Percentiles rank a stretch among this genome's conserved stretches.
Conservation (phyloP, 2,113 vertebrate genomes). For the Antennarius striatus region DNA sequence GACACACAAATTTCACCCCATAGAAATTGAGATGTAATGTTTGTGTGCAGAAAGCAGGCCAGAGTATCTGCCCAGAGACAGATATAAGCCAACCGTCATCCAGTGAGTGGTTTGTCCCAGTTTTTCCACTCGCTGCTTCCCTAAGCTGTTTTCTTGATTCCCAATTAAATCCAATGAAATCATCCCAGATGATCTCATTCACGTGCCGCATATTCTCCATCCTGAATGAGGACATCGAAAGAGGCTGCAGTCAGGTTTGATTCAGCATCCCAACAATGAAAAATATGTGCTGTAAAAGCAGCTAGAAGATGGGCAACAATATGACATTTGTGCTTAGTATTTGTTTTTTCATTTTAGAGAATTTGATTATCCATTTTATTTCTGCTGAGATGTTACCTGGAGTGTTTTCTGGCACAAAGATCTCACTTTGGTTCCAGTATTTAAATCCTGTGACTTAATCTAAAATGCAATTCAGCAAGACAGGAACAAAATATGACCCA, state of each 20-base stretch:
- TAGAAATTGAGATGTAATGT: not conserved
- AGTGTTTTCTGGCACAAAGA: no score
- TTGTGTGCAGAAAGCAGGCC: not conserved
- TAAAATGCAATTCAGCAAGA: constrained; percentile 17
- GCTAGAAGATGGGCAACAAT: no score
- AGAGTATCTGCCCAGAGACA: constrained; percentile 1
- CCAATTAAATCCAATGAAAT: constrained; percentile 62
- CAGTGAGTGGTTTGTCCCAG: constrained; percentile 63
- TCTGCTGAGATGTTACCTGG: no score
- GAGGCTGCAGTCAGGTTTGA: not conserved
- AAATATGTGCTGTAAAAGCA: not conserved
- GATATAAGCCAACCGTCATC: constrained; percentile 41
- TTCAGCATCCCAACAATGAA: not conserved
- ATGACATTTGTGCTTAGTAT: no score
- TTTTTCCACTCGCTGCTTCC: constrained; percentile 58
- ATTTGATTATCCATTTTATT: no score
- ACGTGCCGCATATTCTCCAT: constrained; percentile 32
- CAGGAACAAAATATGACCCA: constrained; percentile 52
- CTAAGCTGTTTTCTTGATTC: constrained; percentile 56
- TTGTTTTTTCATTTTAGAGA: no score
- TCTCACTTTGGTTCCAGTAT: no score
- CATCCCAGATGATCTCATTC: constrained; percentile 41
- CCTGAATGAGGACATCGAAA: constrained; percentile 14
- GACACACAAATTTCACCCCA: not conserved
- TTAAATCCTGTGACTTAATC: constrained; percentile 1